Conservation (phyloP, 1,140 invertebrate genomes). For the Mercenaria mercenaria region DNA sequence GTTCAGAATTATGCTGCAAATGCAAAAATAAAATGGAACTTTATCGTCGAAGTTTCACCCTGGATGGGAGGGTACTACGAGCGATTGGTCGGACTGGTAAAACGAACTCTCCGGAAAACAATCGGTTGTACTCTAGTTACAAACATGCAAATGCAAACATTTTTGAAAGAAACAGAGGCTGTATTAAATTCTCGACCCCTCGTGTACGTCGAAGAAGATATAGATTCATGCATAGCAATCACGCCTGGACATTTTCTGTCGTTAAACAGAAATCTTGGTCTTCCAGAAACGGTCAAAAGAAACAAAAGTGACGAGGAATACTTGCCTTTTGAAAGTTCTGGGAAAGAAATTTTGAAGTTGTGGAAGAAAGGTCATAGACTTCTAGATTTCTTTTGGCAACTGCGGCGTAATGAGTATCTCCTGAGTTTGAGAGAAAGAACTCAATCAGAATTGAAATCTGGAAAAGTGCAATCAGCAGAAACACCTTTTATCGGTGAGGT, state of each 20-base stretch:
- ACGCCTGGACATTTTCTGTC: slow-evolving; percentile 7
- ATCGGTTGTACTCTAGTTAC: not conserved
- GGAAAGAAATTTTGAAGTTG: not conserved
- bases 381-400: not conserved
- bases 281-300: not conserved
- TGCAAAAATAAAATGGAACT: not conserved
- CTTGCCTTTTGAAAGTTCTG: not conserved
- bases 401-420: not conserved
- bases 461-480: not conserved
- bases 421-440: slow-evolving; percentile 1
- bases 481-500: not conserved
- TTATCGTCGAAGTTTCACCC: not conserved
- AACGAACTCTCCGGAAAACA: not conserved
- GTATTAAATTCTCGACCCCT: slow-evolving; percentile 9
- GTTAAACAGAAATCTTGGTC: not conserved
- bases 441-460: not conserved
- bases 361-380: not conserved
- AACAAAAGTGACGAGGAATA: not conserved
- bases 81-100: slow-evolving; percentile 13
- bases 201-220: not conserved
- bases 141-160: not conserved
- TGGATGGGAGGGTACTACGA: slow-evolving; percentile 25
- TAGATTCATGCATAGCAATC: not conserved
- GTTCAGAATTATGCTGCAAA: not conserved
- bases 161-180: slow-evolving; percentile 19